These are phyloP conservation scores for Siniperca obscura DNA, from an alignment of 2,797 vertebrate species.

Conservation along the genomic window DNA sequence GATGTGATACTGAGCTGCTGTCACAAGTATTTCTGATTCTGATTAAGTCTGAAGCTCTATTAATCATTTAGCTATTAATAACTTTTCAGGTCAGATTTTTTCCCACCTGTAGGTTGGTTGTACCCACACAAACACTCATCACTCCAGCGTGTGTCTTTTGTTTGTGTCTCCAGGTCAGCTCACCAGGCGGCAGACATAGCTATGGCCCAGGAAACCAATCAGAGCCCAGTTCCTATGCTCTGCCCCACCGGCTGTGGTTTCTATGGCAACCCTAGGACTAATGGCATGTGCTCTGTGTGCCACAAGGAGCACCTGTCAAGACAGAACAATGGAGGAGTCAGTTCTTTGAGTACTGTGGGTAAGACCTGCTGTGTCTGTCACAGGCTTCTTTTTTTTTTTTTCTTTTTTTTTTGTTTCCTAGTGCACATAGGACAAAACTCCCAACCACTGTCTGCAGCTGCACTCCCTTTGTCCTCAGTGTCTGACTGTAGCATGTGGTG, in stretches of 20 bases:
- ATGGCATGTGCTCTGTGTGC: conserved; percentile 93
- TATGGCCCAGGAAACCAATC: conserved; percentile 94
- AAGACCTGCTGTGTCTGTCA: conserved; percentile 59
- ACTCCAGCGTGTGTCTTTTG: conserved; percentile 3
- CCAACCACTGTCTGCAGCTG: neutral
- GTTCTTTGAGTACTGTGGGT: conserved; percentile 85
- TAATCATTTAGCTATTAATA: neutral
- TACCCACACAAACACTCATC: neutral
- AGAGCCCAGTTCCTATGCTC: conserved; percentile 90
- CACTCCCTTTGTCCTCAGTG: neutral
- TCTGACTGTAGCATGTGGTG: conserved; percentile 14
- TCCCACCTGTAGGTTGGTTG: neutral
- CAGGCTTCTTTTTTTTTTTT: conserved; percentile 1
- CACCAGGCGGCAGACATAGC: conserved; percentile 51
- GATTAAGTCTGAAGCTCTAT: neutral
- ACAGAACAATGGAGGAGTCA: conserved; percentile 89
- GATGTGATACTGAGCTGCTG: too few relatives aligned
- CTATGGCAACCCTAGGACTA: conserved; percentile 92
- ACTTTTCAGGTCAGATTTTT: neutral
- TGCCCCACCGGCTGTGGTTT: conserved; percentile 92
- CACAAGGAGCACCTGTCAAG: conserved; percentile 92
- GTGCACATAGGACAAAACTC: neutral
- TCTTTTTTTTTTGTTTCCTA: conserved; percentile 1
- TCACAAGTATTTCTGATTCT: too few relatives aligned
- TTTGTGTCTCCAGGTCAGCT: conserved; percentile 62